Evolutionary conservation across 1,140 invertebrate species (phyloP), one percentile per base, ranked within the genome.

Genomic region (Pseudomyrmex concolor): DNA sequence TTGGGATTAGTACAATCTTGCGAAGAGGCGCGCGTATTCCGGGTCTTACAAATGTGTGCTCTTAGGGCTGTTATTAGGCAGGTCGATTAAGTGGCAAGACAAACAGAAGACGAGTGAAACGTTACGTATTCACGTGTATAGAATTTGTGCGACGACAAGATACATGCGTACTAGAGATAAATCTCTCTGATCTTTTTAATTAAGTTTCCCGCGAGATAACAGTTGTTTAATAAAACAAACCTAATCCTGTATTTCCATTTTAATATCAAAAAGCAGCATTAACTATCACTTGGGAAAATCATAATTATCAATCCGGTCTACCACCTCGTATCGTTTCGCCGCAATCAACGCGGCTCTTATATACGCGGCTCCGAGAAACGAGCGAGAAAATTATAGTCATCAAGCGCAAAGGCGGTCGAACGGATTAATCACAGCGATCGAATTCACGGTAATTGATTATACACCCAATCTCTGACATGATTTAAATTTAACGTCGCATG

Each of bases 381-480:
- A 85, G 55, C 60, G 63, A 86, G 86, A 81, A 89, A 89, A 89
- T 89, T 89, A 89, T 68, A 89, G 84, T 81, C 80, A 86, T 89
- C 74, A 50, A 50, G 63, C 43, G 54, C 72, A 50, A 83, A 50
- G 34, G 8, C 60, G 73, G 70, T 88, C 86, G 72, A 87, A 88
- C 84, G 76, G 67, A 62, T 51, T 78, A 85, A 88, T 88, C 86
- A 68, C 77, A 4, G 54, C 77, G 70, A 88, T 88, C 67, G 71
- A 78, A 80, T 68, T 63, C 48, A 48, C 15, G 43, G 72, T 85
- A 85, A 89, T 88, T 77, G 70, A 48, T 25, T 25, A 25, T 60
- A 43, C 17, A 45, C 12, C 34, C 62, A 57, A 68, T 51, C 15
- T 17, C 9, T 4, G 9, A 34, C 43, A 76, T 76, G 59, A 74